phyloP scores from a whole-genome alignment of 2,888 invertebrate species.

The Xestia ashworthii region DNA sequence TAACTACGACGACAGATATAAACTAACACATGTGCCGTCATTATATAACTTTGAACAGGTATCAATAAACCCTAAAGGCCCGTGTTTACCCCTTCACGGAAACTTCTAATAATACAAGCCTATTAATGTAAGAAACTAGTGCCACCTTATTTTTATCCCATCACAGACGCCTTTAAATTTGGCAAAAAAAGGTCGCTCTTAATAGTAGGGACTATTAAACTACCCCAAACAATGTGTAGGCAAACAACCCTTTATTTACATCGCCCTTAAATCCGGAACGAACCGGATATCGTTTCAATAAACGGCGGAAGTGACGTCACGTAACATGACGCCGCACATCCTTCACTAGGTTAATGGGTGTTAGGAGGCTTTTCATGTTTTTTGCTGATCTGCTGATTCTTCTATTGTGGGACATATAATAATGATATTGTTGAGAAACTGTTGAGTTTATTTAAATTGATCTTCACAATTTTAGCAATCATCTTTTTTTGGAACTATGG shows the following conservation, averaged over 20 bases:
- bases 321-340: slow-evolving; percentile 71
- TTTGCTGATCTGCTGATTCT: slow-evolving; percentile 42
- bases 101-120: slow-evolving; percentile 11
- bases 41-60: background rate
- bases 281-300: slow-evolving; percentile 77
- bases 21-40: slow-evolving; percentile 4
- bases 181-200: slow-evolving; percentile 46
- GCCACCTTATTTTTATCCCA: slow-evolving; percentile 46
- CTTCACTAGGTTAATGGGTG: slow-evolving; percentile 73
- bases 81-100: slow-evolving; percentile 39
- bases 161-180: slow-evolving; percentile 46
- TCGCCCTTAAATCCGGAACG: slow-evolving; percentile 69
- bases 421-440: slow-evolving; percentile 30
- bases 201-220: slow-evolving; percentile 58
- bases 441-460: slow-evolving; percentile 11
- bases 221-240: slow-evolving; percentile 59
- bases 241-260: slow-evolving; percentile 75
- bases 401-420: slow-evolving; percentile 31
- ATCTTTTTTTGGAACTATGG: background rate
- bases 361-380: slow-evolving; percentile 42
- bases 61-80: slow-evolving; percentile 31
- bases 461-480: slow-evolving; percentile 12
- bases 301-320: slow-evolving; percentile 70
- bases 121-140: slow-evolving; percentile 29
- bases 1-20: background rate